Percentiles rank a stretch among this genome's conserved stretches.
Evolutionary conservation across 2,888 invertebrate species (phyloP).

Genomic region (Anoncus sp.): DNA sequence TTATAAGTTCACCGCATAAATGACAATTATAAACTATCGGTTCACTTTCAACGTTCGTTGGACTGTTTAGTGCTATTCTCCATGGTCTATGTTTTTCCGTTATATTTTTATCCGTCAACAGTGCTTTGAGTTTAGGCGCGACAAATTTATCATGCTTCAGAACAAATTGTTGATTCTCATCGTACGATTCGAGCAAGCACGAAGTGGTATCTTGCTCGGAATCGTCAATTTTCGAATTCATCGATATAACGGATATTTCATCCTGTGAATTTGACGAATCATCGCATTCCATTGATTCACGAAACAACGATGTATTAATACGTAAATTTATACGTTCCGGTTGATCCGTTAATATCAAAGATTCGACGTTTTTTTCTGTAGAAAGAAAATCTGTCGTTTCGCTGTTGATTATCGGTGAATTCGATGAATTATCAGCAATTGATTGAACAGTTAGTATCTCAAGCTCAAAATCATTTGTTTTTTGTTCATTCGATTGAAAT

Average conservation of each 20-base stretch:
- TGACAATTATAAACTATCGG: conserved; percentile 75
- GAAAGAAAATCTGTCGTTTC: not conserved
- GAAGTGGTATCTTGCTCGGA: conserved; percentile 31
- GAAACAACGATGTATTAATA: not conserved
- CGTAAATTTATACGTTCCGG: no score
- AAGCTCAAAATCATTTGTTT: conserved; percentile 6
- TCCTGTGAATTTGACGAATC: conserved; percentile 37
- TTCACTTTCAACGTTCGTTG: conserved; percentile 47
- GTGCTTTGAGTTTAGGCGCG: conserved; percentile 18
- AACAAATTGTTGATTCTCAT: conserved; percentile 3
- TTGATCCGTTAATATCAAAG: no score
- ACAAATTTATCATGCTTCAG: conserved; percentile 11
- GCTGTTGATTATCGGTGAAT: conserved; percentile 26
- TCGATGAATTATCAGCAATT: conserved; percentile 2
- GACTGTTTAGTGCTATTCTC: conserved; percentile 75
- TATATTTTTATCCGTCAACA: conserved; percentile 27
- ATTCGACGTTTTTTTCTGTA: no score
- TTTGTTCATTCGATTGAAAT: conserved; percentile 9
- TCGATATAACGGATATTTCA: conserved; percentile 1
- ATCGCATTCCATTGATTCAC: conserved; percentile 3
- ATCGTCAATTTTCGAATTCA: conserved; percentile 22
- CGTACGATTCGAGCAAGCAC: conserved; percentile 4
- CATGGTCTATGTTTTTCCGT: conserved; percentile 59
- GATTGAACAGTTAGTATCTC: conserved; percentile 41
- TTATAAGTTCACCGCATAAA: conserved; percentile 76